A percentile compares a stretch with the other conserved stretches of the same genome.
Conservation (phyloP, 92 coral and sea anemone species). For the Paragorgia papillata region DNA sequence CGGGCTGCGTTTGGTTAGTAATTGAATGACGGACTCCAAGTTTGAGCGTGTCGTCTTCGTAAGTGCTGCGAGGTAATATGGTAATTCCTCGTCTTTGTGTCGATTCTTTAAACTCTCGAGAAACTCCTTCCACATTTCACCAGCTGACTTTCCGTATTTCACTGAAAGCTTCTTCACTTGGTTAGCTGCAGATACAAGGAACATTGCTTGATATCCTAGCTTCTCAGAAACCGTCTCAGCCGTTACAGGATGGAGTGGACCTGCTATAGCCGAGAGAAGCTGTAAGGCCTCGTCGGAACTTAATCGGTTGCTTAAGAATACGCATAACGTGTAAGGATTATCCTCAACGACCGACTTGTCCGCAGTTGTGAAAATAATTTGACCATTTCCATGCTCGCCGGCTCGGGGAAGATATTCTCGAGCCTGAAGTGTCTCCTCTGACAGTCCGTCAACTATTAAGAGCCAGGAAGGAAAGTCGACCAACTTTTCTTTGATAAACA, state of each 20-base stretch:
- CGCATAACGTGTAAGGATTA: background rate
- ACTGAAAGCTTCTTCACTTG: background rate
- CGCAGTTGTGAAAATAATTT: constrained; percentile 15
- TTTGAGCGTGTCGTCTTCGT: background rate
- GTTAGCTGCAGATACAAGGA: constrained; percentile 29
- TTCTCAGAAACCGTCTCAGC: constrained; percentile 8
- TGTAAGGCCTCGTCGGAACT: constrained; percentile 6
- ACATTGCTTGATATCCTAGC: constrained; percentile 12
- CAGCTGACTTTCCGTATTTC: background rate
- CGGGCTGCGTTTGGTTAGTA: background rate
- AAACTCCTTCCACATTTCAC: background rate
- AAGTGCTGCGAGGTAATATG: constrained; percentile 20
- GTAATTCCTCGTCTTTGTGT: constrained; percentile 15
- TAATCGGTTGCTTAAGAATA: background rate
- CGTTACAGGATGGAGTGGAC: background rate
- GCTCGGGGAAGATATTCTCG: constrained; percentile 11
- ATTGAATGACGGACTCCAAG: constrained; percentile 9
- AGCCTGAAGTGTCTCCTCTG: background rate
- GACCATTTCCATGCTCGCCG: constrained; percentile 15
- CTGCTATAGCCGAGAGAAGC: constrained; percentile 1
- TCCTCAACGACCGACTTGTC: background rate
- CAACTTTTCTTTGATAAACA: constrained; percentile 11
- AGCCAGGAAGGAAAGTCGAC: constrained; percentile 5
- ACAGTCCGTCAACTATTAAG: constrained; percentile 6
- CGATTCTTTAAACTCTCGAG: constrained; percentile 23